phyloP scores from a whole-genome alignment of 2,113 vertebrate genomes.

The Papio anubis region DNA sequence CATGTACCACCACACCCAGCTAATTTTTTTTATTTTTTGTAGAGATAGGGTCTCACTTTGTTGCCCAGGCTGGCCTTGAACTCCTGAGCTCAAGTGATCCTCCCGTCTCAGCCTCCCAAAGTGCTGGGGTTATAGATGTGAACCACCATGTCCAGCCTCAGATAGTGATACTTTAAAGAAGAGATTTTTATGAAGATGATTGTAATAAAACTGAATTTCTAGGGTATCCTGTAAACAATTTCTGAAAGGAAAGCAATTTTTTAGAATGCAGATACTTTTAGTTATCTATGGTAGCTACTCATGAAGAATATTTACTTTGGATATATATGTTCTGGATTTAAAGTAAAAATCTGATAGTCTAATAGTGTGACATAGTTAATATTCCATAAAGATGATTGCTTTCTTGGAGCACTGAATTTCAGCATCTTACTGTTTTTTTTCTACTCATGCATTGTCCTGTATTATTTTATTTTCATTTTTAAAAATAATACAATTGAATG shows the following conservation, averaged over 20 bases:
- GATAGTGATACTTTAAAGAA: not conserved
- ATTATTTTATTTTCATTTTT: not conserved
- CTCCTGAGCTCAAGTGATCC: too few relatives aligned
- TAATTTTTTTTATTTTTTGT: too few relatives aligned
- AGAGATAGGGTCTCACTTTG: too few relatives aligned
- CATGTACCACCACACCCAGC: too few relatives aligned
- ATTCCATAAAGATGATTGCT: not conserved
- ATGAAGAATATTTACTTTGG: constrained; percentile 18
- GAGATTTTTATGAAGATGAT: not conserved
- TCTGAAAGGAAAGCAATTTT: not conserved
- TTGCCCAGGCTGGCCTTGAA: too few relatives aligned
- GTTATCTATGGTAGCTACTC: not conserved
- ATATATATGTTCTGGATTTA: not conserved
- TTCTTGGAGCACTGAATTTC: not conserved
- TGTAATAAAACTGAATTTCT: not conserved
- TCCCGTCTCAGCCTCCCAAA: too few relatives aligned
- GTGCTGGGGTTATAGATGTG: too few relatives aligned
- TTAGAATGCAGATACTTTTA: not conserved
- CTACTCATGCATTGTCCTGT: not conserved
- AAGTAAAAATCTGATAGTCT: not conserved
- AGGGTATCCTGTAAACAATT: not conserved
- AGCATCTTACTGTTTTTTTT: not conserved
- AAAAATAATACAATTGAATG: not conserved
- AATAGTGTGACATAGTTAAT: not conserved
- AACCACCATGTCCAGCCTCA: too few relatives aligned